Evolutionary conservation across 2,113 vertebrate genomes (phyloP).

Genomic region (Accipiter virgatus): DNA sequence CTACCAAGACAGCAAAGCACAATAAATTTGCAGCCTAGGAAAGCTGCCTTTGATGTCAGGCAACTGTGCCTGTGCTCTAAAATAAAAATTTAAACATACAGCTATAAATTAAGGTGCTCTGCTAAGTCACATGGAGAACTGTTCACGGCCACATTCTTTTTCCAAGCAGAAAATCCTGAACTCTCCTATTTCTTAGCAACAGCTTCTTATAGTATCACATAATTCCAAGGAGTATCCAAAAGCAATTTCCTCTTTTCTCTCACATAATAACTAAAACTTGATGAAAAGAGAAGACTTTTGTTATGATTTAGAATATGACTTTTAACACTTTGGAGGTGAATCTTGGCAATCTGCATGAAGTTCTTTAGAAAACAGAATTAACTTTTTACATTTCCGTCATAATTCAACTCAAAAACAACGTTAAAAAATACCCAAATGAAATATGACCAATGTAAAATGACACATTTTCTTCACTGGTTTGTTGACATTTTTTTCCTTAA

Average conservation of each 20-base stretch:
- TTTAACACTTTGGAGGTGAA: constrained; percentile 31
- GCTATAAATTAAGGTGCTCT: constrained; percentile 44
- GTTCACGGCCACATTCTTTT: background rate
- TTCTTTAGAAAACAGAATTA: constrained; percentile 7
- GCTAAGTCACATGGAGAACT: constrained; percentile 1
- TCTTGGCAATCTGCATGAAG: constrained; percentile 37
- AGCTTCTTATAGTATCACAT: background rate
- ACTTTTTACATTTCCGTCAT: background rate
- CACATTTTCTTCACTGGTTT: background rate
- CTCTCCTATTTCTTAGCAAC: constrained; percentile 5
- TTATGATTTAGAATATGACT: constrained; percentile 46
- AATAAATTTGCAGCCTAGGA: constrained; percentile 16
- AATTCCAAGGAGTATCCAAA: constrained; percentile 53
- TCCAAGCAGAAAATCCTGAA: constrained; percentile 11
- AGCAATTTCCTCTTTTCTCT: constrained; percentile 45
- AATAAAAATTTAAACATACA: constrained; percentile 23
- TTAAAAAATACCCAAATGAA: background rate
- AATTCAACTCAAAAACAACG: background rate
- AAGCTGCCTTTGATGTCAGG: constrained; percentile 27
- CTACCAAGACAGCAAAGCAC: background rate
- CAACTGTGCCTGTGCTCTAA: background rate
- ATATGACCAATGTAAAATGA: background rate
- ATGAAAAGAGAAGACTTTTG: constrained; percentile 30
- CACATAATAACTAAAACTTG: constrained; percentile 17
- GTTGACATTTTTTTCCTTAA: background rate